Base-by-base conservation (phyloP, 2,888 invertebrate genomes). In the Apamea epomidion region DNA sequence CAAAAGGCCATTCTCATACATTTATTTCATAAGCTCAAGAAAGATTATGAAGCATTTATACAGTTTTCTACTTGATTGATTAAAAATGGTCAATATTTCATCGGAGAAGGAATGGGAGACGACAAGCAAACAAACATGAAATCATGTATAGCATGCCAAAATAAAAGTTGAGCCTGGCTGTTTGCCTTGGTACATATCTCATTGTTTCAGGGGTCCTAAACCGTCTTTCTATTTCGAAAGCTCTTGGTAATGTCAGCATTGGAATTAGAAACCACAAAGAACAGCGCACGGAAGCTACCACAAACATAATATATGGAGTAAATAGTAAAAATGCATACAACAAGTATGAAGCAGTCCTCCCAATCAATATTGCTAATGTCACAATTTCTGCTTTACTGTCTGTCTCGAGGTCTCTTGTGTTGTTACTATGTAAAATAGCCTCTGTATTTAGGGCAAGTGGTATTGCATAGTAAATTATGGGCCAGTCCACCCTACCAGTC, bases 371-470 rank as follows among this genome's bases (percentile, higher is more conserved):
- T n/a, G 99, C 99, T 90, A 99, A 96, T 29, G 99, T 99, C 0
- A 99, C 99, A 91, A 99, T 99, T 85, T 99, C 99, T 72, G 99
- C 99, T 93, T 98, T 98, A 84, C 98, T 98, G 93, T 99, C 99
- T 81, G 98, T 98, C 92, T 99, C 99, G 88, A 98, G 97, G 96
- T 99, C 99, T 88, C 99, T 97, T 0, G 99, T 99, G 93, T 99
- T 99, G 94, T 99, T 99, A 92, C 99, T 98, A 93, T 99, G 99
- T 80, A 99, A 97, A 92, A 99, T 99, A 74, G 99, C 99, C 94
- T 99, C 99, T 2, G 99, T 99, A 92, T 99, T 99, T 42, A 99
- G 95, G 18, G 99, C 99, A 84, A 99, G 95, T 12, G 99, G 99
- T 91, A 99, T 98, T 45, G 99, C 99, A 96, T 99, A 99, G 91